Evolutionary conservation across 2,888 invertebrate species (phyloP).

Genomic region (Sepiola atlantica): DNA sequence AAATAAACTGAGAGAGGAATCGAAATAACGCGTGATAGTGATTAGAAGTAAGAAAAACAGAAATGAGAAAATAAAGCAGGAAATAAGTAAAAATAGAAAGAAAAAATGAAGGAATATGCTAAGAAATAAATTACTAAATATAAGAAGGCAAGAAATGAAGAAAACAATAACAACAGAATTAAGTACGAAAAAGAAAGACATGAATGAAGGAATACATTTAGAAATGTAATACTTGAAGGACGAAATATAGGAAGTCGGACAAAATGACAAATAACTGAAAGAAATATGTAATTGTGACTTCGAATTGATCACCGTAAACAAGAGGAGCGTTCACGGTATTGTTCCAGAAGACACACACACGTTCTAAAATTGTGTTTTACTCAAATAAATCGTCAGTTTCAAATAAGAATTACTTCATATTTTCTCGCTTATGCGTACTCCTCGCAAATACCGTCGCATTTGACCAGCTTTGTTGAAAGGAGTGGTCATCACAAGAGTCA

Average conservation of each 20-base stretch:
- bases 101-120: not conserved
- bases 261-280: not conserved
- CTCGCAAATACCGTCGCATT: not conserved
- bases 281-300: not conserved
- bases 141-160: not conserved
- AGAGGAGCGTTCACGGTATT: rapidly evolving
- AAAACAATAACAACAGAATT: too few relatives aligned
- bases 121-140: not conserved
- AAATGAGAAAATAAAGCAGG: not conserved
- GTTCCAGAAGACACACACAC: not conserved
- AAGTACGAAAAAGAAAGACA: not conserved
- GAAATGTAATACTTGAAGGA: too few relatives aligned
- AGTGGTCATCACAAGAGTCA: not conserved
- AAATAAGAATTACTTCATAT: not conserved
- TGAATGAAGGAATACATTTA: not conserved
- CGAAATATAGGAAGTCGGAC: too few relatives aligned
- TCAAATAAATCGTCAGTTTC: not conserved
- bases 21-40: too few relatives aligned
- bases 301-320: not conserved
- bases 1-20: not conserved
- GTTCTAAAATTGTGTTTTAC: not conserved
- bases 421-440: not conserved
- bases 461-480: not conserved
- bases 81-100: too few relatives aligned
- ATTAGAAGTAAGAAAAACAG: not conserved